phyloP scores from a whole-genome alignment of 2,888 invertebrate species.

The Villa cingulata region DNA sequence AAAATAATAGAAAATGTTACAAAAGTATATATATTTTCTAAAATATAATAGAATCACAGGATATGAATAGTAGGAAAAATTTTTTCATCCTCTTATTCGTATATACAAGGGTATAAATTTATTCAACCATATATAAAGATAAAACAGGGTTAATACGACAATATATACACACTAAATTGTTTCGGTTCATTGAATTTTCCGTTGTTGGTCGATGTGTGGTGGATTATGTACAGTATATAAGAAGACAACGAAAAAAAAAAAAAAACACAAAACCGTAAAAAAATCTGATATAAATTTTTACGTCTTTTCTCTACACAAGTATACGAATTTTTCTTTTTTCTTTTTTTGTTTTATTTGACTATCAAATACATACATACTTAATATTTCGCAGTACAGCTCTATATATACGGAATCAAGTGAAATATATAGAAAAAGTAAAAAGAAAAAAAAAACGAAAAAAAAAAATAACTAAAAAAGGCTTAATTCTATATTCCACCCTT shows the following conservation, averaged over 20 bases:
- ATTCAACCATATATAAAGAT: conserved; percentile 16
- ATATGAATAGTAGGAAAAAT: no score
- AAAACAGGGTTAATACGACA: conserved; percentile 14
- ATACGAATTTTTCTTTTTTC: no score
- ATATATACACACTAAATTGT: conserved; percentile 11
- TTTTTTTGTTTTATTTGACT: no score
- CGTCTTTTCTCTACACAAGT: background rate
- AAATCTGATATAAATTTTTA: no score
- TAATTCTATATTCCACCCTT: background rate
- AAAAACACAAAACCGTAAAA: no score
- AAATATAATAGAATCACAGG: background rate
- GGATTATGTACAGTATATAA: no score
- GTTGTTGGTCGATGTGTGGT: conserved; percentile 6
- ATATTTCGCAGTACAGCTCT: background rate
- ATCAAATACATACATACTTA: no score
- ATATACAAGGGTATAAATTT: conserved; percentile 7
- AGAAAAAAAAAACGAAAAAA: background rate
- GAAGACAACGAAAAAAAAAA: conserved; percentile 5
- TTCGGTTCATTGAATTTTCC: conserved; percentile 15
- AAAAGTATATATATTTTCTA: background rate
- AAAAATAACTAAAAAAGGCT: no score
- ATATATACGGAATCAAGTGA: background rate
- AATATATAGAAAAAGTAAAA: background rate
- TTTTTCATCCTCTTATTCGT: no score
- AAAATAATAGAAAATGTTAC: background rate